Percentiles rank a stretch among this genome's conserved stretches.
These are phyloP conservation scores for Intellagama lesueurii DNA, from an alignment of 2,797 vertebrate species.

Conservation along the genomic window DNA sequence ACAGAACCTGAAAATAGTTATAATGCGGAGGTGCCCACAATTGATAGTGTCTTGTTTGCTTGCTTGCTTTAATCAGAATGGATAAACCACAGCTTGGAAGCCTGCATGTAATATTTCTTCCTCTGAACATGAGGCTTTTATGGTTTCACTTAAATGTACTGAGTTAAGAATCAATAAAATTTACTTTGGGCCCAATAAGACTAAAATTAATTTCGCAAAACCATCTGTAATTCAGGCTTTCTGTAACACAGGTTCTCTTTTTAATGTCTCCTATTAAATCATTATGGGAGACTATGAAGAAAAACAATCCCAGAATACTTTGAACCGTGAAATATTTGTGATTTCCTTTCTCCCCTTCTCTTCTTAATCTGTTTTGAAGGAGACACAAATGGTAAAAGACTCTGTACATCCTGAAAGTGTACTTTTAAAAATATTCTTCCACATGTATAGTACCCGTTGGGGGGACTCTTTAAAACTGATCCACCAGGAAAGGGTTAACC, in stretches of 20 bases:
- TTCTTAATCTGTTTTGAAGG: neutral
- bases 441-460: neutral
- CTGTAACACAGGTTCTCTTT: constrained; percentile 33
- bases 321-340: neutral
- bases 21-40: constrained; percentile 17
- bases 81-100: constrained; percentile 54
- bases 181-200: constrained; percentile 43
- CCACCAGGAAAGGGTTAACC: neutral
- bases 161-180: constrained; percentile 56
- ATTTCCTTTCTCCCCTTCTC: neutral
- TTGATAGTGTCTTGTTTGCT: constrained; percentile 57
- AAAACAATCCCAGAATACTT: neutral
- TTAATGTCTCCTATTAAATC: constrained; percentile 46
- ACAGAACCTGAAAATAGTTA: neutral
- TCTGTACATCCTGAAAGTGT: neutral
- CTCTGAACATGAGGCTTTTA: constrained; percentile 56
- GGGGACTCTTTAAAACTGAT: neutral
- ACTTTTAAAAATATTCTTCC: neutral
- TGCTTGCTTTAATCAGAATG: constrained; percentile 66
- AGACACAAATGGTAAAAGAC: constrained; percentile 7
- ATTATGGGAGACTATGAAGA: neutral
- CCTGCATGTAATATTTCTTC: constrained; percentile 54
- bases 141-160: constrained; percentile 65
- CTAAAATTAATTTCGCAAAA: constrained; percentile 64
- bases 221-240: constrained; percentile 60